Base-by-base conservation (phyloP, 2,797 vertebrate species). In the Peromyscus attwateri region DNA sequence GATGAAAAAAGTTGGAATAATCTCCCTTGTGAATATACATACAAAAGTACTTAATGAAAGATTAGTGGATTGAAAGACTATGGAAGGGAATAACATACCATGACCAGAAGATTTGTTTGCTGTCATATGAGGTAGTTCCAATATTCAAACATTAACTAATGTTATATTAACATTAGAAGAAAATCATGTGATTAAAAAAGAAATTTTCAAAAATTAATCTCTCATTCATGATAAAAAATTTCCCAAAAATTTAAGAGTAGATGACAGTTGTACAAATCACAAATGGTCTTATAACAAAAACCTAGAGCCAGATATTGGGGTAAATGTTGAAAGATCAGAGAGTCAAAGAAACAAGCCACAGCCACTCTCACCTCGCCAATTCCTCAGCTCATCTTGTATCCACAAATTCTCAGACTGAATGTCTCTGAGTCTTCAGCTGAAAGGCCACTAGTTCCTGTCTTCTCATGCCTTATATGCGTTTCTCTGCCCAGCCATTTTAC, bases 91-190 rank as follows among this genome's bases (percentile, higher is more conserved):
- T 57, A 82, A 73, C 64, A 52, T 34, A 79, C 49, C 10, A 31
- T 40, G 17, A 82, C 8, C 10, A 66, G 40, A 17, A 76, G 52
- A 1, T 91, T 75, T 94, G 71, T 52, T 62, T 66, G 11, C 68
- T 11, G 88, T 6, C 6, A 31, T 60, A 9, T 4, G 52, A 29
- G 23, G 3, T 46, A 60, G 57, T 52, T 79, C 87, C 27, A 55
- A 43, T 25, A 81, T 76, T 77, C 11, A 71, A 94, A 96, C 85
- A 34, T 81, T 27, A 82, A 79, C 95, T 34, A 68, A 80, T 81
- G 4, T 60, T 43, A 75, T n/a, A 89, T 46, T 71, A 85, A 81
- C 16, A 89, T 6, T 3, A 80, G 23, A 37, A 83, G 37, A 97
- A 49, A 83, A 77, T 25, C 19, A 80, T 46, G 66, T 17, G 19